These are phyloP conservation scores for Malurus cyaneus DNA, from an alignment of 2,113 vertebrate species.

Conservation along the genomic window DNA sequence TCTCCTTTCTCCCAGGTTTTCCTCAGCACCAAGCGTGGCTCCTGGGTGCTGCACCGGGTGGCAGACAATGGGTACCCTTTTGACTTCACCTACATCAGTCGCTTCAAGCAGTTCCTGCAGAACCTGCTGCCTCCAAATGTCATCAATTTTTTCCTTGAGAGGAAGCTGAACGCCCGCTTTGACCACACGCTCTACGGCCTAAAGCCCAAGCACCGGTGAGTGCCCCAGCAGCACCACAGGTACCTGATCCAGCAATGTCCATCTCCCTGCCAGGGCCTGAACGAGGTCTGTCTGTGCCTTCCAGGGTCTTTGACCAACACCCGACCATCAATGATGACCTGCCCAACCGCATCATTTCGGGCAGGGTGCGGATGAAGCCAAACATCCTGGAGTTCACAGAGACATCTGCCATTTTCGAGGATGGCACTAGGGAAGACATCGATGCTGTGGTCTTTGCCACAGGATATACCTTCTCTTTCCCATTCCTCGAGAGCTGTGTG, in stretches of 20 bases:
- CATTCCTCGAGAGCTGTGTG: slow-evolving; percentile 79
- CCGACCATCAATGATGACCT: slow-evolving; percentile 83
- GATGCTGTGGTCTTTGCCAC: slow-evolving; percentile 88
- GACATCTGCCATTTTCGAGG: slow-evolving; percentile 82
- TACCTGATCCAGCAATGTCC: not conserved
- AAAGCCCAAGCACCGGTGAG: slow-evolving; percentile 12
- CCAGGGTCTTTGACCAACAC: slow-evolving; percentile 72
- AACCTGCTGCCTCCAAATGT: not conserved
- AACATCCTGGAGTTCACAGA: slow-evolving; percentile 79
- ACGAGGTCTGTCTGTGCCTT: not conserved
- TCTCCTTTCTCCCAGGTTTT: slow-evolving; percentile 19
- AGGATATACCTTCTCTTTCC: slow-evolving; percentile 80
- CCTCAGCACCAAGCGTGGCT: slow-evolving; percentile 35
- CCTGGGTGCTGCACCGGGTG: slow-evolving; percentile 26
- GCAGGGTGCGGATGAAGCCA: slow-evolving; percentile 79
- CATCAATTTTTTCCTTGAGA: not conserved
- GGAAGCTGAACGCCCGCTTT: not conserved
- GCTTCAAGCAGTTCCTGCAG: accelerated
- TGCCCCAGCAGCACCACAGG: accelerated
- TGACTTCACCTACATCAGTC: not conserved
- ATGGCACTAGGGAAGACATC: slow-evolving; percentile 80
- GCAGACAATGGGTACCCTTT: not conserved
- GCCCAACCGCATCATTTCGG: slow-evolving; percentile 83
- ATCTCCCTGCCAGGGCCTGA: not conserved
- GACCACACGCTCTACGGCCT: not conserved